Percentiles rank a stretch among this genome's conserved stretches.
These are phyloP conservation scores for Limosa lapponica DNA, from an alignment of 2,797 vertebrate genomes.

Conservation along the genomic window DNA sequence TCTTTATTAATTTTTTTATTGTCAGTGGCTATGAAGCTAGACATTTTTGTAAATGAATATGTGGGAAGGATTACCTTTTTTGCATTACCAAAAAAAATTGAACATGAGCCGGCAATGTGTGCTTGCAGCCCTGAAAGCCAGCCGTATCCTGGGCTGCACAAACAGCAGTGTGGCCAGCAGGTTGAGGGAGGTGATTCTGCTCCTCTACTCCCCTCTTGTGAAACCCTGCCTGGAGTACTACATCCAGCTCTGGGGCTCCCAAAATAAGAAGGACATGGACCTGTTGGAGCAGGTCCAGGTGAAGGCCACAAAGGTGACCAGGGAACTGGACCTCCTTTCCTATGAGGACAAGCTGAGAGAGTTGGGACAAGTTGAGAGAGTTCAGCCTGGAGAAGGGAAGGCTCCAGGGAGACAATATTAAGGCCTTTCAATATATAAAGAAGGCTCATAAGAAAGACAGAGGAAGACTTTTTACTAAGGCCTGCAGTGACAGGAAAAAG, in stretches of 20 bases:
- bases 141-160: background rate
- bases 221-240: background rate
- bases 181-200: background rate
- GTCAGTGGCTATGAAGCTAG: background rate
- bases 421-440: background rate
- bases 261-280: background rate
- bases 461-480: background rate
- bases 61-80: background rate
- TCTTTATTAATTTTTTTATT: background rate
- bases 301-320: background rate
- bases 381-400: background rate
- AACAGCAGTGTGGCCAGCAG: background rate
- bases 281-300: background rate
- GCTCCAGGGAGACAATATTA: background rate
- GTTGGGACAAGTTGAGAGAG: background rate
- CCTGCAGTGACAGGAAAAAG: background rate
- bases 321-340: background rate
- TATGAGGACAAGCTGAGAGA: background rate
- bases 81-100: background rate
- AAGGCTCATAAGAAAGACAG: background rate
- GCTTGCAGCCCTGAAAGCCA: background rate
- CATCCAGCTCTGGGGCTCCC: accelerated
- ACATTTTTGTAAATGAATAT: background rate
- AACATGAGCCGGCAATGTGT: background rate
- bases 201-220: background rate